phyloP scores from a whole-genome alignment of 2,797 vertebrate species.

The Peromyscus eremicus region DNA sequence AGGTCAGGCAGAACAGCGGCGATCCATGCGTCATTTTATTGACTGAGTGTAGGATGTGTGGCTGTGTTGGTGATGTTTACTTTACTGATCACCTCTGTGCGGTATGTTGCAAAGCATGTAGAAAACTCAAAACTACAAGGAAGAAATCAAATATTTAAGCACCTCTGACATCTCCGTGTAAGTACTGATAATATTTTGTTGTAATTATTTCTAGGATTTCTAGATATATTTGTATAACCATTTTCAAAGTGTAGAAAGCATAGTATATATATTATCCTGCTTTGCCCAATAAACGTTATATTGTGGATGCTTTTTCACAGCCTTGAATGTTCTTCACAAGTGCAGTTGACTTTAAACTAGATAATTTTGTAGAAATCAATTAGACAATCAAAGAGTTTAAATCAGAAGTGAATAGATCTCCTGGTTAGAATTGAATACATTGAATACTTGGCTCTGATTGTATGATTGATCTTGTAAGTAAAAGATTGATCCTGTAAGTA shows the following conservation, averaged over 20 bases:
- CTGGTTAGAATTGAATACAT: not conserved
- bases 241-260: not conserved
- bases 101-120: not conserved
- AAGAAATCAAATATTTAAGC: conserved; percentile 43
- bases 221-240: not conserved
- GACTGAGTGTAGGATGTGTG: not conserved
- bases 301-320: conserved; percentile 4
- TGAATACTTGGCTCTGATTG: not conserved
- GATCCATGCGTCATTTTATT: not conserved
- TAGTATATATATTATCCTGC: not conserved
- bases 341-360: conserved; percentile 19
- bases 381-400: conserved; percentile 46
- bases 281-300: not conserved
- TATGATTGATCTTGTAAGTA: not conserved
- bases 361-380: conserved; percentile 59
- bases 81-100: not conserved
- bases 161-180: conserved; percentile 4
- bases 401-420: not conserved
- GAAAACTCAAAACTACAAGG: conserved; percentile 2
- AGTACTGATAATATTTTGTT: conserved; percentile 8
- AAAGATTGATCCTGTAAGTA: not conserved
- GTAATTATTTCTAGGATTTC: conserved; percentile 27
- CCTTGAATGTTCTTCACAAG: conserved; percentile 30
- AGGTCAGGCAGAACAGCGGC: not conserved
- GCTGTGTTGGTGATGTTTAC: not conserved